These are phyloP conservation scores for Drosophila orena DNA, from an alignment of 1,140 invertebrate species.

Conservation along the genomic window DNA sequence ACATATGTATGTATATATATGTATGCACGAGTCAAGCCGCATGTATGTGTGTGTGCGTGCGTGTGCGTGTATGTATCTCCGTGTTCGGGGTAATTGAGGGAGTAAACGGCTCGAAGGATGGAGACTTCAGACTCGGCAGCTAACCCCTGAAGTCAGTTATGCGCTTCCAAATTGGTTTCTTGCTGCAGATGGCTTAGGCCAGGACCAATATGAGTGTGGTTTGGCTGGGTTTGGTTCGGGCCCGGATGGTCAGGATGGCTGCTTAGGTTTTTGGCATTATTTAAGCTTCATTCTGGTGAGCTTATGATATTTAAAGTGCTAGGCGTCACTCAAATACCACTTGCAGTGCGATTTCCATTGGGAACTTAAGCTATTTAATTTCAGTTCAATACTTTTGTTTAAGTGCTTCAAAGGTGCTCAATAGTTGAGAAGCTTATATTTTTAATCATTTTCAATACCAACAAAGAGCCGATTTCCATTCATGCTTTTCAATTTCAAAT, in stretches of 20 bases:
- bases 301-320: conserved; percentile 26
- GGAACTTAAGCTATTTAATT: conserved; percentile 2
- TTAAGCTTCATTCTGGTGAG: conserved; percentile 6
- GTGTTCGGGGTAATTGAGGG: conserved; percentile 44
- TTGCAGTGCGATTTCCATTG: conserved; percentile 11
- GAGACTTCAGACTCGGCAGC: conserved; percentile 12
- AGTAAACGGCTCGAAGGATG: conserved; percentile 40
- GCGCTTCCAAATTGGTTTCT: conserved; percentile 47
- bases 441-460: neutral
- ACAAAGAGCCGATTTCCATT: neutral
- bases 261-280: conserved; percentile 29
- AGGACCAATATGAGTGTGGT: conserved; percentile 4
- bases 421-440: conserved; percentile 1
- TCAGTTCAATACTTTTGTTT: neutral
- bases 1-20: conserved; percentile 39
- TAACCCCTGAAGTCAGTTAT: conserved; percentile 45
- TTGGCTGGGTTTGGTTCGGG: conserved; percentile 21
- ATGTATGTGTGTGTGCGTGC: neutral
- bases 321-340: neutral
- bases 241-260: neutral
- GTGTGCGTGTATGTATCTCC: neutral
- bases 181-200: conserved; percentile 17
- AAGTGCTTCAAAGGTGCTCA: neutral
- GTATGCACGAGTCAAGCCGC: conserved; percentile 25
- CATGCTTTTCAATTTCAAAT: neutral